Percentiles rank a stretch among this genome's conserved stretches.
phyloP scores from a whole-genome alignment of 2,888 invertebrate genomes.

The Diarsia mendica region DNA sequence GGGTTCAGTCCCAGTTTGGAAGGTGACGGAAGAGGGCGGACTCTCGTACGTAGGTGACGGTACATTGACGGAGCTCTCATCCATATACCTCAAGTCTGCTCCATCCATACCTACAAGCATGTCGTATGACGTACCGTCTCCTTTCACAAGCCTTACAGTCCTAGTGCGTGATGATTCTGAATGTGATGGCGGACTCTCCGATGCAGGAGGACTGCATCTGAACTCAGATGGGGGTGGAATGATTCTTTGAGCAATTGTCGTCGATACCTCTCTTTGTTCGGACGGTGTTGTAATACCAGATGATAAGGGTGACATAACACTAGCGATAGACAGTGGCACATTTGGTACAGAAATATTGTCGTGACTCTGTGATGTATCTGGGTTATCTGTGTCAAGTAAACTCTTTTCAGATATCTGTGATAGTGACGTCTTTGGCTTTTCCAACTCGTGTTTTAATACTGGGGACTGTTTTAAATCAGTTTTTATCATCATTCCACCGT shows the following conservation, averaged over 20 bases:
- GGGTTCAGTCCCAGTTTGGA: slow-evolving; percentile 91
- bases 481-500: slow-evolving; percentile 88
- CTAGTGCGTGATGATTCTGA: slow-evolving; percentile 89
- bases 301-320: slow-evolving; percentile 82
- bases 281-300: slow-evolving; percentile 86
- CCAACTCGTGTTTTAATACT: slow-evolving; percentile 80
- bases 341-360: slow-evolving; percentile 78
- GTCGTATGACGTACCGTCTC: slow-evolving; percentile 92
- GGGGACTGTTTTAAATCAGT: slow-evolving; percentile 82
- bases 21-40: slow-evolving; percentile 92
- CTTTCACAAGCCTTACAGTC: slow-evolving; percentile 90
- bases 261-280: slow-evolving; percentile 84
- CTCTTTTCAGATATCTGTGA: slow-evolving; percentile 92
- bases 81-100: slow-evolving; percentile 97
- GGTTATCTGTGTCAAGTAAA: slow-evolving; percentile 91
- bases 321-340: slow-evolving; percentile 79
- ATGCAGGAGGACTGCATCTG: slow-evolving; percentile 92
- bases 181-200: slow-evolving; percentile 91
- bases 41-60: slow-evolving; percentile 95
- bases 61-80: slow-evolving; percentile 96
- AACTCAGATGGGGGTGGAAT: slow-evolving; percentile 94
- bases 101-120: slow-evolving; percentile 95
- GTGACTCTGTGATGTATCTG: slow-evolving; percentile 79
- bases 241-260: slow-evolving; percentile 92
- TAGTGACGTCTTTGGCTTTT: slow-evolving; percentile 86